phyloP scores from a whole-genome alignment of 2,888 invertebrate genomes.

The Scaptomyza parva region DNA sequence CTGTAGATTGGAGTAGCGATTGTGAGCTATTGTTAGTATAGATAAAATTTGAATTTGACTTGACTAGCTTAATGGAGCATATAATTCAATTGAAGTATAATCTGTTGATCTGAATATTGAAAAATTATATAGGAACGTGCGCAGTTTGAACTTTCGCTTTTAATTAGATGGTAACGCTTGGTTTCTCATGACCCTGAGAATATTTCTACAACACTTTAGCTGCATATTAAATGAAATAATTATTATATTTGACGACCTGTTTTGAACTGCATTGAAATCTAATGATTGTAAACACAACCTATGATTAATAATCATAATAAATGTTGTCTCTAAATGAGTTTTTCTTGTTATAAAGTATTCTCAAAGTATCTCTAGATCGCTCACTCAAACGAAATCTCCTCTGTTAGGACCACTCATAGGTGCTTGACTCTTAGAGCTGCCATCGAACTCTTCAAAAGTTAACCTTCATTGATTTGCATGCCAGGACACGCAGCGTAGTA shows the following conservation, averaged over 20 bases:
- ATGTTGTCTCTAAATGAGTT: too few species aligned
- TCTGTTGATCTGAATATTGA: background rate
- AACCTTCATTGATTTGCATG: conserved; percentile 63
- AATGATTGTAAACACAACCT: too few species aligned
- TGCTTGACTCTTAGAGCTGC: conserved; percentile 12
- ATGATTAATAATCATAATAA: too few species aligned
- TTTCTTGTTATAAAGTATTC: too few species aligned
- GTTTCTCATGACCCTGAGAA: background rate
- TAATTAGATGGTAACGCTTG: background rate
- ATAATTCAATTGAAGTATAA: conserved; percentile 2
- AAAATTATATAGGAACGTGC: conserved; percentile 2
- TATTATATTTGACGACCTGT: background rate
- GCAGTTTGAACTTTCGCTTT: background rate
- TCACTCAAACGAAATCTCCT: too few species aligned
- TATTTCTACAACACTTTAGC: background rate
- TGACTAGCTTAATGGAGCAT: conserved; percentile 4
- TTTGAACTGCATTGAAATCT: background rate
- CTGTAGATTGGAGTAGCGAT: background rate
- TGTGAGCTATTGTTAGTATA: background rate
- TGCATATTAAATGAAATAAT: background rate
- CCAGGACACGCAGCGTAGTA: conserved; percentile 49
- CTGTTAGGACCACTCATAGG: background rate
- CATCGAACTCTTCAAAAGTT: conserved; percentile 38
- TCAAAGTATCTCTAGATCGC: too few species aligned
- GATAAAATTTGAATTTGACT: conserved; percentile 17